These are phyloP conservation scores for Tachuris rubrigastra DNA, from an alignment of 2,113 vertebrate species.

Conservation along the genomic window DNA sequence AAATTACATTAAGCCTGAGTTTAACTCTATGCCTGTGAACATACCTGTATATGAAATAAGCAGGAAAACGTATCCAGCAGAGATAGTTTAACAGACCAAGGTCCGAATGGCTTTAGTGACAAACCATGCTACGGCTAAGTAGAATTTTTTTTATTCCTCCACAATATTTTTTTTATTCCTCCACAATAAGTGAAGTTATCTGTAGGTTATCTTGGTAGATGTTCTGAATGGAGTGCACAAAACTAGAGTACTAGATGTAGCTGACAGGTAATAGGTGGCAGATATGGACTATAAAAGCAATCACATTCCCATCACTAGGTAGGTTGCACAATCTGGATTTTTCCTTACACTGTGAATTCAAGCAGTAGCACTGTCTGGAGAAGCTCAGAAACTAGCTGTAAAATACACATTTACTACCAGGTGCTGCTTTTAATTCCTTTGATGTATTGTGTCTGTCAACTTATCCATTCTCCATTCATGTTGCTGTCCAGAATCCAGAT, in stretches of 20 bases:
- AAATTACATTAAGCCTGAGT: not conserved
- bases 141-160: not conserved
- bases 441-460: not conserved
- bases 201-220: not conserved
- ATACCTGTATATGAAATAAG: not conserved
- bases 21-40: not conserved
- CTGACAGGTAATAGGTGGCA: not conserved
- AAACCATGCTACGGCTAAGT: not conserved
- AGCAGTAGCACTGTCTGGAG: not conserved
- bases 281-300: not conserved
- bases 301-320: not conserved
- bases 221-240: not conserved
- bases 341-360: not conserved
- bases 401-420: not conserved
- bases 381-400: not conserved
- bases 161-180: not conserved
- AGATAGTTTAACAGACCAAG: not conserved
- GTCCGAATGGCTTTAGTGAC: not conserved
- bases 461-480: not conserved
- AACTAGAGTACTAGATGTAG: not conserved
- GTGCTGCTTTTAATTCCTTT: not conserved
- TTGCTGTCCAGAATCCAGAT: not conserved
- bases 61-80: not conserved
- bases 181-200: not conserved
- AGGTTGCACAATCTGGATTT: not conserved